Evolutionary conservation across 2,113 vertebrate species (phyloP).

Genomic region (Aepyceros melampus): DNA sequence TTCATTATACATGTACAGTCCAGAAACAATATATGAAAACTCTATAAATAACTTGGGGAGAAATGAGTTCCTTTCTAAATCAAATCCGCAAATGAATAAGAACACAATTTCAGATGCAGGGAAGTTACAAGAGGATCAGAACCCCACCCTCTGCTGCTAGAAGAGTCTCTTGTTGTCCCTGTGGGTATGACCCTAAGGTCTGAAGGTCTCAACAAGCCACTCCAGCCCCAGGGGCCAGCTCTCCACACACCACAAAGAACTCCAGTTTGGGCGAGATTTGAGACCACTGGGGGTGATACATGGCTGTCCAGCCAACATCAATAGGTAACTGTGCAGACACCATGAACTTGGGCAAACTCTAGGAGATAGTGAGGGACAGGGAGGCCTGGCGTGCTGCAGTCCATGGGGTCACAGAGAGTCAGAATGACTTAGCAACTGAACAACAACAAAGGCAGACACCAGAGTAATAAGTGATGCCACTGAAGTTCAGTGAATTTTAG

Average conservation of each 20-base stretch:
- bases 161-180: not conserved
- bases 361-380: not conserved
- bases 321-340: too few relatives aligned
- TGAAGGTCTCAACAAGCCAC: not conserved
- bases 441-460: not conserved
- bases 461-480: not conserved
- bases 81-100: not conserved
- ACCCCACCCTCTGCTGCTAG: not conserved
- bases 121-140: not conserved
- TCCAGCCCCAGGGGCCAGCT: not conserved
- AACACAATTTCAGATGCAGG: not conserved
- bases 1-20: not conserved
- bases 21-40: not conserved
- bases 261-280: not conserved
- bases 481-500: not conserved
- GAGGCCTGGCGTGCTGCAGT: not conserved
- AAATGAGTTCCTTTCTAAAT: not conserved
- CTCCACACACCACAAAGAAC: not conserved
- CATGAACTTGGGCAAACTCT: not conserved
- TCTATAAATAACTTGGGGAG: not conserved
- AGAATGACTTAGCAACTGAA: not conserved
- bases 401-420: not conserved
- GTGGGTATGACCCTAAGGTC: not conserved
- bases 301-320: not conserved
- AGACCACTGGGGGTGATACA: accelerated